Evolutionary conservation across 92 coral and sea anemone species (phyloP).

Genomic region (Zoanthus sociatus): DNA sequence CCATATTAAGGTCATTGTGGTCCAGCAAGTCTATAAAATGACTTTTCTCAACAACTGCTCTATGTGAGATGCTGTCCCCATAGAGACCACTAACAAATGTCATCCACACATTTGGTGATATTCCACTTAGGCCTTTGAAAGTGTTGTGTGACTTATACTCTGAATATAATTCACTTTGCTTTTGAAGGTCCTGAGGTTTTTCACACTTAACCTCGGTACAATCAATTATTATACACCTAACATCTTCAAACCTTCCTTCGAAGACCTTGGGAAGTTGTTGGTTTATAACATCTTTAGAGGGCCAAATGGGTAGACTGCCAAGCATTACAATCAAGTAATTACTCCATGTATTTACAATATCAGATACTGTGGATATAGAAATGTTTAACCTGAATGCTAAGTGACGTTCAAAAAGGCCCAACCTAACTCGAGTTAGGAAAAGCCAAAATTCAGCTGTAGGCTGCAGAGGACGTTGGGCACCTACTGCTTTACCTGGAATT

Average conservation of each 20-base stretch:
- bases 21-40: conserved; percentile 63
- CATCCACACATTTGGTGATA: conserved; percentile 71
- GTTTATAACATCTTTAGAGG: conserved; percentile 60
- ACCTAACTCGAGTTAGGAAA: conserved; percentile 65
- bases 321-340: conserved; percentile 47
- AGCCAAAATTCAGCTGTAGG: conserved; percentile 75
- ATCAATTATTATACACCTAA: conserved; percentile 69
- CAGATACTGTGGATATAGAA: conserved; percentile 68
- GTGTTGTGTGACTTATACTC: conserved; percentile 72
- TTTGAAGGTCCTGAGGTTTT: conserved; percentile 58
- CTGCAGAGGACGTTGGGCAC: conserved; percentile 61
- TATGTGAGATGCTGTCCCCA: conserved; percentile 74
- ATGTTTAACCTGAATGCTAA: conserved; percentile 77
- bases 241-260: conserved; percentile 57
- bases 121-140: conserved; percentile 71
- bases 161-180: conserved; percentile 72
- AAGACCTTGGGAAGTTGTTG: conserved; percentile 64
- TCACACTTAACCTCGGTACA: conserved; percentile 73
- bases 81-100: conserved; percentile 70
- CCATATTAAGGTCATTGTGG: conserved; percentile 63
- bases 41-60: conserved; percentile 63
- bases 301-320: conserved; percentile 66
- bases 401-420: conserved; percentile 75
- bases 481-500: conserved; percentile 53
- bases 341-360: conserved; percentile 62